Evolutionary conservation across 2,113 vertebrate genomes (phyloP), one percentile per base, ranked within the genome.

Genomic region (Trichomycterus rosablanca): DNA sequence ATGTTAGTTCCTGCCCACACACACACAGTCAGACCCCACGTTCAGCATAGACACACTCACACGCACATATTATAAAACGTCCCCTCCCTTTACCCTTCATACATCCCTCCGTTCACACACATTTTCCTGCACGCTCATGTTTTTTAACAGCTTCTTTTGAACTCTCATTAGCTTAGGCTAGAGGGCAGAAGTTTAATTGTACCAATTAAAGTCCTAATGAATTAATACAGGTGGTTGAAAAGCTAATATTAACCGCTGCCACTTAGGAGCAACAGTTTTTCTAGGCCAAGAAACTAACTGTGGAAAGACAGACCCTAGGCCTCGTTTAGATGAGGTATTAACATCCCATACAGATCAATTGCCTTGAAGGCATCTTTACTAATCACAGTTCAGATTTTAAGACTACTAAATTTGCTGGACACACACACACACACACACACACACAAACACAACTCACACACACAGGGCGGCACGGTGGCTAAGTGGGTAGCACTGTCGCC

Each of bases 101-200:
- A 15, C 57, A 59, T 22, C 15, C 22, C 42, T 32, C 28, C 30
- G 46, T 43, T 26, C 60, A 57, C 48, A 63, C 59, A 63, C 50
- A 70, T 49, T 44, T 34, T 12, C 43, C 49, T 50, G 49, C 46
- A 26, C 24, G 30, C 40, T 58, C 39, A 37, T 63, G 23, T 42
- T 63, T 63, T 71, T 72, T 67, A 72, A 61, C 12, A 42, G 63
- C 48, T 63, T 70, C 48, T 58, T 74, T 74, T 74, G 72, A 74
- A 63, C 53, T 63, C 30, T 12, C 52, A 43, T 52, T 42, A 63
- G 54, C 72, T 68, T 40, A 28, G 43, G 59, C 48, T 20, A 39
- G 37, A 61, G 61, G 71, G 71, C 63, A 70, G 34, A 46, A 63
- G 63, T 61, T 67, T 67, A 67, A 73, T 70, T 66, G 63, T 57